These are phyloP conservation scores for Eucriotettix oculatus DNA, from an alignment of 2,888 invertebrate genomes.

Conservation along the genomic window DNA sequence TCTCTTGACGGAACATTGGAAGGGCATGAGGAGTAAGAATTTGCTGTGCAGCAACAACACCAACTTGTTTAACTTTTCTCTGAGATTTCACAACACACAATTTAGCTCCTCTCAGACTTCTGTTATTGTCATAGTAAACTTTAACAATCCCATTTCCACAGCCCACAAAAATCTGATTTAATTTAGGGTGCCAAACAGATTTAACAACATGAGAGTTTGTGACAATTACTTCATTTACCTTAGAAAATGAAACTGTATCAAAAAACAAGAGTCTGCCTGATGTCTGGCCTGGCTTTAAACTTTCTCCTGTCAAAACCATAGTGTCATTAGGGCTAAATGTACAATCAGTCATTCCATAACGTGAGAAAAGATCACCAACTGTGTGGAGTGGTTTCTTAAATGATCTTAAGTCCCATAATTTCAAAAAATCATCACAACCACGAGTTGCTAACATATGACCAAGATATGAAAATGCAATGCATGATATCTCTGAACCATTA, in stretches of 20 bases:
- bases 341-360: conserved; percentile 69
- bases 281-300: conserved; percentile 44
- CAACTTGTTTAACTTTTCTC: conserved; percentile 63
- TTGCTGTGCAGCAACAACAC: conserved; percentile 77
- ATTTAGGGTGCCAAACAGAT: conserved; percentile 86
- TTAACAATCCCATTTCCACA: conserved; percentile 82
- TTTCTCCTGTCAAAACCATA: conserved; percentile 75
- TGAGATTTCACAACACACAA: conserved; percentile 70
- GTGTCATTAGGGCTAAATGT: conserved; percentile 85
- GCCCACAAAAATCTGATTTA: conserved; percentile 92
- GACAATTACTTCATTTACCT: conserved; percentile 57
- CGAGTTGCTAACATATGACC: conserved; percentile 62
- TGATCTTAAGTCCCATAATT: conserved; percentile 82
- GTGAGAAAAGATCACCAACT: conserved; percentile 54
- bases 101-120: conserved; percentile 79
- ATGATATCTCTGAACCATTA: conserved; percentile 63
- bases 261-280: conserved; percentile 62
- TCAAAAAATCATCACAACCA: conserved; percentile 83
- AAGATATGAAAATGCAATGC: conserved; percentile 76
- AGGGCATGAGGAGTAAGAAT: conserved; percentile 93
- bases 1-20: conserved; percentile 85
- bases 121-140: conserved; percentile 76
- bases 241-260: conserved; percentile 56
- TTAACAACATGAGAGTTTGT: conserved; percentile 73
- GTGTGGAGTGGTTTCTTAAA: conserved; percentile 62